These are phyloP conservation scores for Pseudochirops corinnae DNA, from an alignment of 2,797 vertebrate genomes.

Conservation along the genomic window DNA sequence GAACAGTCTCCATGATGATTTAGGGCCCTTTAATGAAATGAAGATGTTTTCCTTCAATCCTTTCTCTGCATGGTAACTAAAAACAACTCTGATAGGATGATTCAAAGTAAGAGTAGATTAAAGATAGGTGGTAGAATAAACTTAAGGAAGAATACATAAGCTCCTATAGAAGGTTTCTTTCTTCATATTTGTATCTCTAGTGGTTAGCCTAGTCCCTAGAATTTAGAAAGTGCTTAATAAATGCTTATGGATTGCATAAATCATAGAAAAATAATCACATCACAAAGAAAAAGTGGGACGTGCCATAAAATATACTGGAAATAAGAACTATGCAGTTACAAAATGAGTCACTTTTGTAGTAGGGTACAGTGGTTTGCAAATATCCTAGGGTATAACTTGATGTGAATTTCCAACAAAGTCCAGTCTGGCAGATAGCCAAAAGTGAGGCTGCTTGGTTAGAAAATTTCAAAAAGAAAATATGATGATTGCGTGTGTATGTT, in stretches of 20 bases:
- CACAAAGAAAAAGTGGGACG: background rate
- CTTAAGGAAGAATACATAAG: background rate
- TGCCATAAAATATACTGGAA: background rate
- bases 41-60: background rate
- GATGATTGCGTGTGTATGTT: background rate
- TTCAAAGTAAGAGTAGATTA: background rate
- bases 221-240: background rate
- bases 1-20: background rate
- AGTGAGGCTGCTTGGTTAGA: constrained; percentile 23
- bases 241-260: background rate
- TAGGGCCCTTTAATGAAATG: background rate
- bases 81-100: background rate
- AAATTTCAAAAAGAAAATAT: constrained; percentile 66
- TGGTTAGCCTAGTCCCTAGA: background rate
- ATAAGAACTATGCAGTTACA: background rate
- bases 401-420: constrained; percentile 29
- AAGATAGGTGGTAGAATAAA: background rate
- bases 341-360: background rate
- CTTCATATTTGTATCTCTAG: background rate
- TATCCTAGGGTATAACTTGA: constrained; percentile 19
- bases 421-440: background rate
- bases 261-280: background rate
- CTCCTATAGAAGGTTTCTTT: background rate
- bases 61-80: background rate
- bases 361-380: background rate